Evolutionary conservation across 2,113 vertebrate genomes (phyloP).

Genomic region (western clawed frog (Xenopus tropicalis)): DNA sequence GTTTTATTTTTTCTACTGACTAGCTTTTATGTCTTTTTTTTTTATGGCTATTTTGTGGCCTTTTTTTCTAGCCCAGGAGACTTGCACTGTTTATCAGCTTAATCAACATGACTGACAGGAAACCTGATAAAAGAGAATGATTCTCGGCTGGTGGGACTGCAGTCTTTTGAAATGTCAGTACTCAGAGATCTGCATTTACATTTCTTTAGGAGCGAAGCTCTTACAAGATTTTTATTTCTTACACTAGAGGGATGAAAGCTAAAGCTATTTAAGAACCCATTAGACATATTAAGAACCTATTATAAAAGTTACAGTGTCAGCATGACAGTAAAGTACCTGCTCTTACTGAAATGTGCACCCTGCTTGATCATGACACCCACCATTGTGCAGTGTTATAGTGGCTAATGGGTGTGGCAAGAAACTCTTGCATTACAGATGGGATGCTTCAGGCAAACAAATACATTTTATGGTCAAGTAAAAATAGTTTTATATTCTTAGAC

Average conservation of each 20-base stretch:
- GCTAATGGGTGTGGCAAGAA: slow-evolving; percentile 18
- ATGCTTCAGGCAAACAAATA: slow-evolving; percentile 1
- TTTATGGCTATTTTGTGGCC: slow-evolving; percentile 52
- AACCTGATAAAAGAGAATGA: slow-evolving; percentile 60
- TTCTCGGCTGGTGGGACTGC: slow-evolving; percentile 54
- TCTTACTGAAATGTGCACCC: slow-evolving; percentile 30
- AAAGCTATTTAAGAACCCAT: slow-evolving; percentile 60
- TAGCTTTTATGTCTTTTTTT: slow-evolving; percentile 52
- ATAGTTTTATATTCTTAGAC: not conserved
- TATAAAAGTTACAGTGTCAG: slow-evolving; percentile 42
- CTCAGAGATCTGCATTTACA: slow-evolving; percentile 65
- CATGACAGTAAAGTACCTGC: slow-evolving; percentile 43
- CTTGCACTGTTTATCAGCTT: slow-evolving; percentile 63
- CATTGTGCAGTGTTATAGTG: not conserved
- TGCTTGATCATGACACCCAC: slow-evolving; percentile 12
- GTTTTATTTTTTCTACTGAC: slow-evolving; percentile 45
- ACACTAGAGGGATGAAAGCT: slow-evolving; percentile 58
- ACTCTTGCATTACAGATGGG: not conserved
- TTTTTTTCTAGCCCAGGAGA: slow-evolving; percentile 52
- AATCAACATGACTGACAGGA: slow-evolving; percentile 68
- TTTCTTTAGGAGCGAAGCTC: slow-evolving; percentile 61
- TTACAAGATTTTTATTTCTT: slow-evolving; percentile 63
- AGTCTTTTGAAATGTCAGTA: slow-evolving; percentile 68
- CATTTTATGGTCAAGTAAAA: not conserved
- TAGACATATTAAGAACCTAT: slow-evolving; percentile 45